phyloP scores from a whole-genome alignment of 2,113 vertebrate species.

The Aramus guarauna region DNA sequence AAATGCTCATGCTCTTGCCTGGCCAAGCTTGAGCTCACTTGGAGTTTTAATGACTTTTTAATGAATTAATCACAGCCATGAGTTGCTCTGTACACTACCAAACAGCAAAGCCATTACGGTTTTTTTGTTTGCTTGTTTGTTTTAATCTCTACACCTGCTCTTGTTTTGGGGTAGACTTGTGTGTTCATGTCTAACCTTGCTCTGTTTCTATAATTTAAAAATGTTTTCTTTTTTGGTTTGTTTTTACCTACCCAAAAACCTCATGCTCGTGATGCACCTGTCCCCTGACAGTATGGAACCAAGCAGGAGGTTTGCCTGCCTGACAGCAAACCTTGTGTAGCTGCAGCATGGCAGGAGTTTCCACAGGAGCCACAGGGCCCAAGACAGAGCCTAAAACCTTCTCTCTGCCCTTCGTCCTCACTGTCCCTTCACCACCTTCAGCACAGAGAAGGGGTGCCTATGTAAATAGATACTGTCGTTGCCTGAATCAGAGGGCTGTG shows the following conservation, averaged over 20 bases:
- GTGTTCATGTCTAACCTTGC: background rate
- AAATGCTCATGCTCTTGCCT: background rate
- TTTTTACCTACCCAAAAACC: background rate
- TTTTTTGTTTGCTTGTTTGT: too few relatives aligned
- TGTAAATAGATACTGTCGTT: background rate
- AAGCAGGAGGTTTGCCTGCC: background rate
- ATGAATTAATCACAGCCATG: background rate
- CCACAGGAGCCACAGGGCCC: background rate
- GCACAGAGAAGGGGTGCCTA: background rate
- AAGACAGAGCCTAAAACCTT: background rate
- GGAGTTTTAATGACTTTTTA: background rate
- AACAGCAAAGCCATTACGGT: background rate
- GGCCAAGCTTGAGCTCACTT: background rate
- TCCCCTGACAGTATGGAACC: background rate
- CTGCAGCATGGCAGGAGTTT: background rate
- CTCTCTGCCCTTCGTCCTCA: background rate
- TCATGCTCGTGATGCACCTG: accelerated
- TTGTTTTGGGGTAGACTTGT: background rate
- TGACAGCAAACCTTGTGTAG: background rate
- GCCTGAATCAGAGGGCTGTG: background rate
- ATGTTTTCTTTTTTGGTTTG: background rate
- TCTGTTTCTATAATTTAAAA: background rate
- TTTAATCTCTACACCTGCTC: background rate
- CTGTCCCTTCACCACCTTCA: background rate
- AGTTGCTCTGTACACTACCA: background rate